These are phyloP conservation scores for Amphimedon queenslandica DNA, from an alignment of 37 sponge, comb jelly and placozoan genomes.

Conservation along the genomic window DNA sequence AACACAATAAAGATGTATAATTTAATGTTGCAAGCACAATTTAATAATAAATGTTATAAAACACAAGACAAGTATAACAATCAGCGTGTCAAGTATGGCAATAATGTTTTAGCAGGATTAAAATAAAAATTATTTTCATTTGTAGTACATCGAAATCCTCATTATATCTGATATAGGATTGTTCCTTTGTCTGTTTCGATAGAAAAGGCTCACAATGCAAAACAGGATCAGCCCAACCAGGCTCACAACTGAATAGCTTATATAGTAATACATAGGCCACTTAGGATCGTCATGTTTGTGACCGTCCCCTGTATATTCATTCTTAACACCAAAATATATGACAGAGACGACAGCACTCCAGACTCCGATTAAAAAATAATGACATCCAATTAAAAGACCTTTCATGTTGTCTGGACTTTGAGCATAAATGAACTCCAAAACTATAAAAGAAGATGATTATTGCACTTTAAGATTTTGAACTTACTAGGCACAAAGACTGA, in stretches of 20 bases:
- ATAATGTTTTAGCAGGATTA: not conserved
- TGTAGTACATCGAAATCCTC: slow-evolving; percentile 4
- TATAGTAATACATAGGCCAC: not conserved
- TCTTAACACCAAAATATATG: not conserved
- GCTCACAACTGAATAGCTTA: not conserved
- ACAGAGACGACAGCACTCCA: not conserved
- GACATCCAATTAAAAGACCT: slow-evolving; percentile 40
- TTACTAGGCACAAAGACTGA: not conserved
- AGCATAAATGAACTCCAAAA: slow-evolving; percentile 63
- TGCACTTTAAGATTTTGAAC: not conserved
- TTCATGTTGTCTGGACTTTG: slow-evolving; percentile 59
- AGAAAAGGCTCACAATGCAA: slow-evolving; percentile 15
- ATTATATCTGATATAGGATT: not conserved
- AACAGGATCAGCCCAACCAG: slow-evolving; percentile 29
- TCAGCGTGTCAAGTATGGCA: not conserved
- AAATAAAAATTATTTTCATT: not conserved
- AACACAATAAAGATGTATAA: too few species aligned
- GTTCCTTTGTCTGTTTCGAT: slow-evolving; percentile 26
- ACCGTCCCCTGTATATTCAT: not conserved
- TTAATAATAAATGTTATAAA: too few species aligned
- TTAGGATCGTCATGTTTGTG: not conserved
- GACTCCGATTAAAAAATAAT: slow-evolving; percentile 15
- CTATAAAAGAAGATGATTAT: slow-evolving; percentile 2
- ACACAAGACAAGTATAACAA: not conserved
- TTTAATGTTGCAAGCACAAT: too few species aligned